These are phyloP conservation scores for Ormyrus rosae DNA, from an alignment of 2,888 invertebrate genomes.

Conservation along the genomic window DNA sequence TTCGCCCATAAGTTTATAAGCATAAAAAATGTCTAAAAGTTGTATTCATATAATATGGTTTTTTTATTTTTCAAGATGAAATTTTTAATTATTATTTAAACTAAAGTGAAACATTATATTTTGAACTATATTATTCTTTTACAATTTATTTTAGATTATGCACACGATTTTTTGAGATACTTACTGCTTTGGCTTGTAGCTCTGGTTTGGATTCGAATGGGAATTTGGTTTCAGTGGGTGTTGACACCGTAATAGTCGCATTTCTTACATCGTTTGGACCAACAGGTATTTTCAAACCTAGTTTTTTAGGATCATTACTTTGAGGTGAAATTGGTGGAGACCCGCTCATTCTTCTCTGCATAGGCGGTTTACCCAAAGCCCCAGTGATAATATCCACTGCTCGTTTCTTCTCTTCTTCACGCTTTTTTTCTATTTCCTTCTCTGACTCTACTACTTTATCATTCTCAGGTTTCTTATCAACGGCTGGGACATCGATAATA, in stretches of 20 bases:
- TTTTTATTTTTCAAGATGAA: neutral
- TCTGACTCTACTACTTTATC: constrained; percentile 50
- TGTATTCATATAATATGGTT: too few species aligned
- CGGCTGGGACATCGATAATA: constrained; percentile 66
- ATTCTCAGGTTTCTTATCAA: constrained; percentile 70
- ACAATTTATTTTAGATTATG: neutral
- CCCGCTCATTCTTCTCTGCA: constrained; percentile 65
- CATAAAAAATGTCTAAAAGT: too few species aligned
- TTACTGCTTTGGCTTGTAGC: constrained; percentile 63
- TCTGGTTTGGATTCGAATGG: constrained; percentile 66
- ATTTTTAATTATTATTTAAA: neutral
- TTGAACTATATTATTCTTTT: neutral
- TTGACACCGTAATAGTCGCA: constrained; percentile 74
- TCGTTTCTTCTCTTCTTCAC: constrained; percentile 70
- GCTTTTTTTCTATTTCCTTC: constrained; percentile 60
- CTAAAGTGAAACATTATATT: neutral
- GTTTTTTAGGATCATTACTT: constrained; percentile 68
- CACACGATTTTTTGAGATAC: constrained; percentile 30
- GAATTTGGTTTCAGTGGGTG: constrained; percentile 71
- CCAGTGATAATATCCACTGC: constrained; percentile 72
- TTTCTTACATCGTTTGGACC: constrained; percentile 72
- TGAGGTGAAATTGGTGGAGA: constrained; percentile 72
- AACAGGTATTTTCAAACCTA: constrained; percentile 71
- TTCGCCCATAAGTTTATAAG: too few species aligned
- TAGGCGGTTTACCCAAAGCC: constrained; percentile 69